A percentile compares a stretch with the other conserved stretches of the same genome.
Conservation (phyloP, 2,113 vertebrate genomes). For the Halichoeres trimaculatus region DNA sequence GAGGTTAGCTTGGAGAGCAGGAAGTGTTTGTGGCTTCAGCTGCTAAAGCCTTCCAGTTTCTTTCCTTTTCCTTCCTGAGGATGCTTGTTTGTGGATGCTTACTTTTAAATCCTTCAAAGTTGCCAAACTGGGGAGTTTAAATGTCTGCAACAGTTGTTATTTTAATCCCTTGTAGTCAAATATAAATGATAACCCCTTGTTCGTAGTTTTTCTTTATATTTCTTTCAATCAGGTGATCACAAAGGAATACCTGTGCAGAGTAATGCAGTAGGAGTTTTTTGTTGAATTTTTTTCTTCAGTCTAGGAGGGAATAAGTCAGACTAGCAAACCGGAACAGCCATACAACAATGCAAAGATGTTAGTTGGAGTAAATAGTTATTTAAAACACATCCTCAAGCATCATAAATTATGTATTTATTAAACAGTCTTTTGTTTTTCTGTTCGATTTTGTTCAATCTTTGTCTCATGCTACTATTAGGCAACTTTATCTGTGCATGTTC, state of each 20-base stretch:
- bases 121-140: conserved; percentile 56
- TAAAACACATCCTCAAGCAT: conserved; percentile 35
- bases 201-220: background rate
- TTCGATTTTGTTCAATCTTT: conserved; percentile 36
- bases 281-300: background rate
- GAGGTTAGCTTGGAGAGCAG: conserved; percentile 79
- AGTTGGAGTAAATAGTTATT: conserved; percentile 42
- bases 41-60: conserved; percentile 71
- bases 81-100: conserved; percentile 75
- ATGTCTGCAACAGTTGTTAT: conserved; percentile 21
- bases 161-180: background rate
- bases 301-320: background rate
- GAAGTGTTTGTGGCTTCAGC: conserved; percentile 82
- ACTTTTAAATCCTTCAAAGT: conserved; percentile 47
- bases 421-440: conserved; percentile 18
- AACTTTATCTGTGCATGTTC: conserved; percentile 15
- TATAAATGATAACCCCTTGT: conserved; percentile 25
- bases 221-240: conserved; percentile 7
- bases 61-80: conserved; percentile 69
- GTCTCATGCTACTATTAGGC: conserved; percentile 19
- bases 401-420: conserved; percentile 60
- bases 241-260: conserved; percentile 20
- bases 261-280: conserved; percentile 7
- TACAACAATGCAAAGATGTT: conserved; percentile 47
- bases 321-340: conserved; percentile 50